Percentiles rank a stretch among this genome's conserved stretches.
Evolutionary conservation across 35 echinoderm and acorn worm genomes (phyloP).

Genomic region (Amphiura filiformis): DNA sequence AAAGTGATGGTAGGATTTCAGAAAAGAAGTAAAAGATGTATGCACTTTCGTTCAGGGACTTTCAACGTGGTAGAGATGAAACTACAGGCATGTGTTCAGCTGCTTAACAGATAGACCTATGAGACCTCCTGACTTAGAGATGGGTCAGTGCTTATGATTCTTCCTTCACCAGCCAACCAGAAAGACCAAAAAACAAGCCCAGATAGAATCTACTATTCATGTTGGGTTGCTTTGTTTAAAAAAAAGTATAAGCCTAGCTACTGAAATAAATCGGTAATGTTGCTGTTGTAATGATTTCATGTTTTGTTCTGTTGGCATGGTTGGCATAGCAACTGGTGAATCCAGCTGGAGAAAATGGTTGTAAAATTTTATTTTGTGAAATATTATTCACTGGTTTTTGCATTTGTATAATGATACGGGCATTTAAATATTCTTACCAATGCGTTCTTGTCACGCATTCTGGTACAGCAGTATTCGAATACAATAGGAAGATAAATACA

Average conservation of each 20-base stretch:
- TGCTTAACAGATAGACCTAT: background rate
- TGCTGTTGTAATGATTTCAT: background rate
- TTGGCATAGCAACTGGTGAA: background rate
- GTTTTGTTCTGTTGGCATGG: background rate
- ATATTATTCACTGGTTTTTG: background rate
- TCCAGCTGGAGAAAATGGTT: background rate
- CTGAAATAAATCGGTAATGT: no score
- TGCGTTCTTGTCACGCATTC: background rate
- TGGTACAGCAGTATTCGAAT: background rate
- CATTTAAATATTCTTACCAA: background rate
- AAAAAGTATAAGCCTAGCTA: background rate
- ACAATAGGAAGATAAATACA: no score
- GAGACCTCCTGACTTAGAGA: background rate
- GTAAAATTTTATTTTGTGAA: background rate
- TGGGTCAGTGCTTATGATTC: background rate
- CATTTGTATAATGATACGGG: background rate
- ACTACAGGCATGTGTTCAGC: background rate
- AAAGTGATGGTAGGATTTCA: background rate
- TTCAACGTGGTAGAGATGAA: no score
- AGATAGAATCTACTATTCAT: background rate
- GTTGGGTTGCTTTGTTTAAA: background rate
- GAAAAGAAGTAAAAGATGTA: background rate
- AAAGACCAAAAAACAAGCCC: background rate
- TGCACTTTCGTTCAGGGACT: background rate
- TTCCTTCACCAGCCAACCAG: background rate